Evolutionary conservation across 2,113 vertebrate genomes (phyloP).

Genomic region (Odobenus rosmarus): DNA sequence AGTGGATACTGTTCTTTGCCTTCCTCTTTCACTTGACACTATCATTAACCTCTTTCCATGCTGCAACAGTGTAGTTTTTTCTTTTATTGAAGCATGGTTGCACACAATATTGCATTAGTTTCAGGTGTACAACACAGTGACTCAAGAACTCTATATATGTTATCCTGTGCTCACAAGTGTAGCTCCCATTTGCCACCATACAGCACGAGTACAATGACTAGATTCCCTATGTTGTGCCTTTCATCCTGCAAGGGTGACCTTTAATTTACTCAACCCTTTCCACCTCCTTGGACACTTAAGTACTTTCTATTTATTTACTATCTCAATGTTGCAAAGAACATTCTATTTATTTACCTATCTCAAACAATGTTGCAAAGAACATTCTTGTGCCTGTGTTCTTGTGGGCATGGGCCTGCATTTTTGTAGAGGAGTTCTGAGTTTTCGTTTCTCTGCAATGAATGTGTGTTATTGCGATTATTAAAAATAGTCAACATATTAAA

Average conservation of each 20-base stretch:
- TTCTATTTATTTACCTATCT: neutral
- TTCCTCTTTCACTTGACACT: neutral
- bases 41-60: neutral
- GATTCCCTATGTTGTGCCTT: neutral
- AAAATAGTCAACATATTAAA: constrained; percentile 9
- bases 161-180: neutral
- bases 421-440: neutral
- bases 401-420: neutral
- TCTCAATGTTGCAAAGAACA: neutral
- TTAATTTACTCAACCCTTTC: neutral
- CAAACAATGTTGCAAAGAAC: neutral
- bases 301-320: neutral
- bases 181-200: neutral
- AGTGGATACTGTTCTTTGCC: neutral
- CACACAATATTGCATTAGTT: neutral
- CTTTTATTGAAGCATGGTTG: neutral
- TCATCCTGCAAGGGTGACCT: neutral
- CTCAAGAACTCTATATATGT: neutral
- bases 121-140: neutral
- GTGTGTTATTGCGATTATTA: neutral
- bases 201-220: neutral
- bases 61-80: neutral
- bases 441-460: neutral
- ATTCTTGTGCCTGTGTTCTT: neutral
- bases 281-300: neutral